Evolutionary conservation across 2,888 invertebrate genomes (phyloP), one percentile per base, ranked within the genome.

Genomic region (Gastrophysa polygoni): DNA sequence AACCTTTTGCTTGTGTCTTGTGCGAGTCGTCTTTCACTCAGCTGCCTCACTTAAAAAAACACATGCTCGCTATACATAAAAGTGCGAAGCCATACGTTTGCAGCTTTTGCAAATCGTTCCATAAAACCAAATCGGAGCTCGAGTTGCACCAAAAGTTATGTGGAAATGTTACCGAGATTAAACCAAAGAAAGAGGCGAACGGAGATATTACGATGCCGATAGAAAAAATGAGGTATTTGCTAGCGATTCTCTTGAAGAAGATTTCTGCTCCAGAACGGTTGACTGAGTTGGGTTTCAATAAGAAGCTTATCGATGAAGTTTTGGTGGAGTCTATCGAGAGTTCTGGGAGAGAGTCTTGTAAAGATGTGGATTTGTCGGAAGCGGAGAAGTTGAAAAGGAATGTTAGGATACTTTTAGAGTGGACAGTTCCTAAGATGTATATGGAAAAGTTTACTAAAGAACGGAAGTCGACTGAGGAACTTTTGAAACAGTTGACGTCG

Each of bases 51-150:
- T 87, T 94, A 80, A 94, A 94, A 80, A 91, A 93, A 64, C 94
- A 95, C 78, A 92, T 95, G 92, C 85, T 88, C 64, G 91, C 91
- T 73, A 92, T 94, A 57, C 94, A 94, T 78, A 90, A 91, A 28
- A 87, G 91, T 69, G 86, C 86, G 64, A 89, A 91, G 69, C 90
- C 92, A 0, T 94, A 93, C 75, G 87, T 89, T 76, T 94, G 94
- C 77, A 82, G 83, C 17, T 86, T 86, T 54, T 94, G 94, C 78
- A 84, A 87, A 28, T 83, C 85, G 49, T 92, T 91, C 77, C 92
- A 91, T 77, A 89, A 91, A 75, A 87, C 90, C 28, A 93, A 93
- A 80, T 87, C 83, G 49, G 88, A 92, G 52, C 82, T 93, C 51
- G 89, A 91, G 61, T 81, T 79, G 10, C 93, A 94, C 76, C 81